Evolutionary conservation across 2,797 vertebrate species (phyloP).

Genomic region (Tamandua tetradactyla): DNA sequence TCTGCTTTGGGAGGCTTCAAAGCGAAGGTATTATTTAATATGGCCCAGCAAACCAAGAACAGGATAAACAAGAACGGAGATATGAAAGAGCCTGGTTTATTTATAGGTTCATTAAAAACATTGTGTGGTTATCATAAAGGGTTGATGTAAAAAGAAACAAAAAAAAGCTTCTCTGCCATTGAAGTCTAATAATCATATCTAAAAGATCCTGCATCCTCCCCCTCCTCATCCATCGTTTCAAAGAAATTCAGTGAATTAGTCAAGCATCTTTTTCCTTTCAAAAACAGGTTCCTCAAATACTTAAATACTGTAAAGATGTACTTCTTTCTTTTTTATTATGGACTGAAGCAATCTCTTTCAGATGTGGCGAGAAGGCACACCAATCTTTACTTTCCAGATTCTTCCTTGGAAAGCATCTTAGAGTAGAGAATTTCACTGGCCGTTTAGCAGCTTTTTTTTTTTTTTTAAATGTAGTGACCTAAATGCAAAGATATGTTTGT

Average conservation of each 20-base stretch:
- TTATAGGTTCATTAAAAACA: background rate
- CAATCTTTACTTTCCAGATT: slow-evolving; percentile 31
- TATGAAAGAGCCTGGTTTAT: background rate
- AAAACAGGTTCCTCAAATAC: background rate
- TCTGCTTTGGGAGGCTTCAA: background rate
- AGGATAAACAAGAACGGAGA: background rate
- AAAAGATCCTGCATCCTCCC: background rate
- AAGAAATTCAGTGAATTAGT: background rate
- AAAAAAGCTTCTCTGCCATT: background rate
- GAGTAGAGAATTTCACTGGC: background rate
- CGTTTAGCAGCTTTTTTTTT: background rate
- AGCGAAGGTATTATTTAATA: background rate
- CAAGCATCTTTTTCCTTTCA: background rate
- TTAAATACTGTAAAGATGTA: too few relatives aligned
- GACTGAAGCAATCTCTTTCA: background rate
- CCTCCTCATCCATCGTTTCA: background rate
- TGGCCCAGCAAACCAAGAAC: background rate
- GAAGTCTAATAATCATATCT: background rate
- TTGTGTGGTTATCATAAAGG: background rate
- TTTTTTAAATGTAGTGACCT: background rate
- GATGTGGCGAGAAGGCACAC: background rate
- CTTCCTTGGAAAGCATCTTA: background rate
- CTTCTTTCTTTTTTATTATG: background rate
- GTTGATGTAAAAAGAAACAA: background rate
- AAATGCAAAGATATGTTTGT: background rate